Base-by-base conservation (phyloP, 1,140 invertebrate genomes). In the Drosophila virilis region DNA sequence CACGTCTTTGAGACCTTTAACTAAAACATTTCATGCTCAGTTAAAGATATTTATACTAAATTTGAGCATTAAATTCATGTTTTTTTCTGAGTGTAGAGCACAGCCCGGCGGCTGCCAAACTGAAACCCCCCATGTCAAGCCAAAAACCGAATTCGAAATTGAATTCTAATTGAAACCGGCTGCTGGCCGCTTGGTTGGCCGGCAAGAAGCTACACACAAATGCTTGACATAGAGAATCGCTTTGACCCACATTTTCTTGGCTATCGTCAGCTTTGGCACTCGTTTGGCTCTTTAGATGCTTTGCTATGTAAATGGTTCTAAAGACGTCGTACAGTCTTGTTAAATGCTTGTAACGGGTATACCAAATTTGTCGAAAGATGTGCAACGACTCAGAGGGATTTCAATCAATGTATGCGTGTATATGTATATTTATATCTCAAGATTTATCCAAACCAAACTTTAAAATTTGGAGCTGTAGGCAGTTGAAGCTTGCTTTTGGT, bases 191-290 rank as follows among this genome's bases (percentile, higher is more conserved):
- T 60, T 37, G 33, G 43, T 35, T 40, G 48, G 9, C 42, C 33
- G 54, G 48, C 33, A 64, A 67, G 58, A 67, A 55, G 57, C 71
- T 62, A 71, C 67, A 65, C 60, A 37, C 58, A 45, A 59, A 28
- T 61, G 55, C 59, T 74, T 79, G 64, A 71, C 81, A 80, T 85
- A 67, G 74, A 80, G 66, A 80, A 74, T 79, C 65, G 37, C 46
- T 57, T 66, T 88, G 83, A 85, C 83, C 72, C 76, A 86, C 78
- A 78, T 85, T 76, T 78, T 78, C 62, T 80, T 81, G 81, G 69
- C 73, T 59, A 78, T 70, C 77, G 61, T 38, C 42, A 61, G 78
- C 66, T 78, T 77, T 46, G 38, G 32, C 17, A 37, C 43, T 59
- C 13, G 55, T 33, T 43, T 42, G 35, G 46, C 46, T 62, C 51